Percentiles rank a stretch among this genome's conserved stretches.
These are phyloP conservation scores for Tribolium madens DNA, from an alignment of 1,140 invertebrate species.

Conservation along the genomic window DNA sequence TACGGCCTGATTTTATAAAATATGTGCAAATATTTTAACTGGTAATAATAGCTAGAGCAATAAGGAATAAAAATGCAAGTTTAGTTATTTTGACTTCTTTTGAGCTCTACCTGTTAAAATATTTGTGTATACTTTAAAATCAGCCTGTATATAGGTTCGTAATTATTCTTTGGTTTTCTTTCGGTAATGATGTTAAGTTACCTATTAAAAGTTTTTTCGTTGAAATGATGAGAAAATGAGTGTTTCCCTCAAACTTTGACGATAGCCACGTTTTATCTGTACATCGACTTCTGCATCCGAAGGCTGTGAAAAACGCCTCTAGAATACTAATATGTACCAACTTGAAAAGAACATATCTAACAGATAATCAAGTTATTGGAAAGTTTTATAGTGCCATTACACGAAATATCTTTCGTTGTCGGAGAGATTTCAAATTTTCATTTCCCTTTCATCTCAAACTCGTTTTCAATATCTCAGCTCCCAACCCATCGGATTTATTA, in stretches of 20 bases:
- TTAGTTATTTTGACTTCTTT: no score
- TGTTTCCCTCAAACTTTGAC: constrained; percentile 13
- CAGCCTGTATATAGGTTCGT: neutral
- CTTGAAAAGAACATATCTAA: constrained; percentile 37
- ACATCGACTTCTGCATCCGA: constrained; percentile 38
- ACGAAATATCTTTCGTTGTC: constrained; percentile 31
- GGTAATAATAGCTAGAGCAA: no score
- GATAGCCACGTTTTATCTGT: constrained; percentile 42
- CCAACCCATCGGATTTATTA: neutral
- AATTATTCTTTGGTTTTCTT: neutral
- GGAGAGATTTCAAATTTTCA: constrained; percentile 24
- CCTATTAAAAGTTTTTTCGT: constrained; percentile 14
- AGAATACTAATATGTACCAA: constrained; percentile 36
- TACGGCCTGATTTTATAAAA: no score
- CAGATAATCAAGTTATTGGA: constrained; percentile 44
- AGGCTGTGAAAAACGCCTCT: constrained; percentile 20
- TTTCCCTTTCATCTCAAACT: constrained; percentile 14
- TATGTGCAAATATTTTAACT: no score
- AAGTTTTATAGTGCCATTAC: constrained; percentile 43
- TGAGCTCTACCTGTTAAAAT: no score
- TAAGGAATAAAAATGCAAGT: no score
- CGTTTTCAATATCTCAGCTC: neutral
- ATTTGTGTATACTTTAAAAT: no score
- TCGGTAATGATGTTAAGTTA: neutral
- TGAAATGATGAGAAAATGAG: constrained; percentile 27